These are phyloP conservation scores for Aporophyla lueneburgensis DNA, from an alignment of 2,888 invertebrate genomes.

Conservation along the genomic window DNA sequence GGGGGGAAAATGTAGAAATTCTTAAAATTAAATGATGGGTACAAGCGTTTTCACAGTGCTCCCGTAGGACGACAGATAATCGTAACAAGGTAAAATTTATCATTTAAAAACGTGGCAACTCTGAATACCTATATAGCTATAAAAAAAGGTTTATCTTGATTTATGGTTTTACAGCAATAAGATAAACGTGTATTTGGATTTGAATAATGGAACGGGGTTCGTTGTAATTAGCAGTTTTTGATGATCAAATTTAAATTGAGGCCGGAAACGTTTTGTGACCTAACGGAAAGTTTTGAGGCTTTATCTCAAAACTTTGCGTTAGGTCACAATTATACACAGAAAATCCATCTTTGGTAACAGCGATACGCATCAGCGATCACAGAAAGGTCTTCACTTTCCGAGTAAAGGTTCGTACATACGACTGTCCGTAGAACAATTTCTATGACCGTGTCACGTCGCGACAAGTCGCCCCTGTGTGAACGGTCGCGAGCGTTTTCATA, in stretches of 20 bases:
- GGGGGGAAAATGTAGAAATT: conserved; percentile 26
- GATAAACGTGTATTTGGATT: conserved; percentile 4
- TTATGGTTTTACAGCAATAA: conserved; percentile 17
- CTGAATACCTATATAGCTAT: conserved; percentile 23
- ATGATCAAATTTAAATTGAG: neutral
- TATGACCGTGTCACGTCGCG: too few species aligned
- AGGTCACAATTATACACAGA: too few species aligned
- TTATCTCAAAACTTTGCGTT: too few species aligned
- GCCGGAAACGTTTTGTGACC: too few species aligned
- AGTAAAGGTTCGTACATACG: too few species aligned
- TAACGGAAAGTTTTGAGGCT: too few species aligned
- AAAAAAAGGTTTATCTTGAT: conserved; percentile 18
- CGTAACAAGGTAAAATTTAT: conserved; percentile 50
- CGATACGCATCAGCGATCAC: too few species aligned
- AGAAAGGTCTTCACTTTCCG: too few species aligned
- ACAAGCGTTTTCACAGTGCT: conserved; percentile 27
- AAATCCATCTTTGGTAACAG: too few species aligned
- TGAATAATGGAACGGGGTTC: conserved; percentile 6
- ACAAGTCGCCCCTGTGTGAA: too few species aligned
- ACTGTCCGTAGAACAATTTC: too few species aligned
- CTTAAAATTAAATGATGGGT: conserved; percentile 52
- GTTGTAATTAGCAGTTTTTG: neutral
- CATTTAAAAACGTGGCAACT: conserved; percentile 41
- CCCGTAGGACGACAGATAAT: conserved; percentile 30
- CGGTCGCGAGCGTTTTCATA: too few species aligned